phyloP scores from a whole-genome alignment of 2,888 invertebrate species.

The Chrysolina oricalcia region DNA sequence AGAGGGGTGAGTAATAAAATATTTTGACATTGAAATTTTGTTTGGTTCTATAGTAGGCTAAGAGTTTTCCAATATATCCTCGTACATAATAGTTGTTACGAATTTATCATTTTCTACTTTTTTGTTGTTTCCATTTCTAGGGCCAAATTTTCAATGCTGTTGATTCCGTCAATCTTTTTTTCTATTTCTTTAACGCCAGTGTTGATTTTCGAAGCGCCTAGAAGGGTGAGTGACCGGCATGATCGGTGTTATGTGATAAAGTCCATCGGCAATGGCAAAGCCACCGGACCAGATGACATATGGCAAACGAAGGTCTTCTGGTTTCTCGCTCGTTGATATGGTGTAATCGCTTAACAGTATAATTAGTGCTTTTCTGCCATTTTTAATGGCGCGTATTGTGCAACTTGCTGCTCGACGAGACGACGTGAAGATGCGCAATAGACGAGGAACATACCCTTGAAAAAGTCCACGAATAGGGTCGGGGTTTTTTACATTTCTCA shows the following conservation, averaged over 20 bases:
- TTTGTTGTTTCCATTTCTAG: too few species aligned
- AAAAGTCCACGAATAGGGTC: neutral
- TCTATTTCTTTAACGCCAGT: neutral
- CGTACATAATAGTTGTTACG: too few species aligned
- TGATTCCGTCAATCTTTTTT: neutral
- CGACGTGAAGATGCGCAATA: neutral
- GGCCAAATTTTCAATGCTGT: too few species aligned
- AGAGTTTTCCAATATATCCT: too few species aligned
- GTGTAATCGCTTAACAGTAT: slow-evolving; percentile 53
- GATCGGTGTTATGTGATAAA: slow-evolving; percentile 37
- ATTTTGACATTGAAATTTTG: too few species aligned
- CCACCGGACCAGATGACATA: slow-evolving; percentile 52
- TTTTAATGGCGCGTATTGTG: slow-evolving; percentile 6
- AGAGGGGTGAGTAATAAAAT: too few species aligned
- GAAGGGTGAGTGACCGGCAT: slow-evolving; percentile 56
- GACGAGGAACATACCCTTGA: neutral
- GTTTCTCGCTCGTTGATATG: slow-evolving; percentile 40
- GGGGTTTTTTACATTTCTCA: too few species aligned
- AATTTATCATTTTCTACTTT: too few species aligned
- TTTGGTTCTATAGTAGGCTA: too few species aligned
- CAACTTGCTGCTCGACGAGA: neutral
- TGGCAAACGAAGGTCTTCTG: slow-evolving; percentile 53
- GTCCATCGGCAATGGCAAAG: slow-evolving; percentile 33
- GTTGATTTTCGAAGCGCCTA: neutral
- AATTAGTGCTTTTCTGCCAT: slow-evolving; percentile 40